Evolutionary conservation across 2,888 invertebrate genomes (phyloP).

Genomic region (Dromius quadrimaculatus): DNA sequence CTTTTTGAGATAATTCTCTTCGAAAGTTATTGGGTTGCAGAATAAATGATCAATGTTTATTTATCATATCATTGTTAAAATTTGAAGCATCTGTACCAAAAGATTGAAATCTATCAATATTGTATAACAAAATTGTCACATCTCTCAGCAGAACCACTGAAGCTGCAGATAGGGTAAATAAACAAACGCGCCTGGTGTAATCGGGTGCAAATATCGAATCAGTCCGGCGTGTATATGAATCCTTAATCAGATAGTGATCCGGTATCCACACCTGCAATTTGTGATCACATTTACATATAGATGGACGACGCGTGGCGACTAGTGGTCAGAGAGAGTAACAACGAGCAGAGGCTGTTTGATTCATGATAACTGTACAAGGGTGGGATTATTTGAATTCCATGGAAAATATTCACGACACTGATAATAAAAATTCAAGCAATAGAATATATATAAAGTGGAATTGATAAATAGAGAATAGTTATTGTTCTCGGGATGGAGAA

Average conservation of each 20-base stretch:
- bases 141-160: no score
- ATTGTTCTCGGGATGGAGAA: no score
- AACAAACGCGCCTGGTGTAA: conserved; percentile 55
- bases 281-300: conserved; percentile 60
- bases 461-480: no score
- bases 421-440: no score
- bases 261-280: conserved; percentile 60
- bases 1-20: no score
- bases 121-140: no score
- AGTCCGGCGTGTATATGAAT: conserved; percentile 47
- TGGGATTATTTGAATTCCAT: conserved; percentile 57
- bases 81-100: conserved; percentile 57
- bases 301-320: conserved; percentile 56
- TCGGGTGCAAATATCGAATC: conserved; percentile 57
- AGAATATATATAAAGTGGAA: no score
- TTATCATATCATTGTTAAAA: conserved; percentile 5
- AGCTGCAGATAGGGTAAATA: conserved; percentile 32
- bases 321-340: background rate
- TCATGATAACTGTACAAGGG: conserved; percentile 59
- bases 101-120: conserved; percentile 39
- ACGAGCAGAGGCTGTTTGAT: conserved; percentile 52
- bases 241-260: conserved; percentile 56
- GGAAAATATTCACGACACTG: no score
- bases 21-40: no score
- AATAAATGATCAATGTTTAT: conserved; percentile 15